Percentiles rank a stretch among this genome's conserved stretches.
Conservation (phyloP, 2,888 invertebrate species). For the Drosophila villosipedis region DNA sequence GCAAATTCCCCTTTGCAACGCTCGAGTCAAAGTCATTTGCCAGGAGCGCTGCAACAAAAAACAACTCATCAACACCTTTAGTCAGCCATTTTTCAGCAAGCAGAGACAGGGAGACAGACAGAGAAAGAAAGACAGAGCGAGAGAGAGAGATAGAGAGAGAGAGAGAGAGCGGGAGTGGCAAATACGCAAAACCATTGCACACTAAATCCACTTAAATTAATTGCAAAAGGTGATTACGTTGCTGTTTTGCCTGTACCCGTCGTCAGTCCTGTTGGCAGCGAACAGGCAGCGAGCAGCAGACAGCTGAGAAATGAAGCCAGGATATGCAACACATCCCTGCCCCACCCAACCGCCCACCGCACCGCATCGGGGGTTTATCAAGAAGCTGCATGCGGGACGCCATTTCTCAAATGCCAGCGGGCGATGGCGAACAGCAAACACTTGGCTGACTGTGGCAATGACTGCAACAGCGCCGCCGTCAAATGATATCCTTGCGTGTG, state of each 20-base stretch:
- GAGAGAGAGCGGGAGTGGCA: conserved; percentile 24
- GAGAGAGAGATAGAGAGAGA: not conserved
- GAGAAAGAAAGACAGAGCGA: conserved; percentile 2
- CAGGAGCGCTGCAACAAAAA: conserved; percentile 55
- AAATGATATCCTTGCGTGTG: conserved; percentile 18
- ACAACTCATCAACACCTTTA: conserved; percentile 76
- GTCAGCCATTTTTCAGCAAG: conserved; percentile 72
- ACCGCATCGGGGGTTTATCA: conserved; percentile 53
- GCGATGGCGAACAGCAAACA: conserved; percentile 69
- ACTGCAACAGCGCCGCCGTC: conserved; percentile 47
- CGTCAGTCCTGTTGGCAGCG: conserved; percentile 50
- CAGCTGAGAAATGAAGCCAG: conserved; percentile 75
- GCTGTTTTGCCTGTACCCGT: conserved; percentile 74
- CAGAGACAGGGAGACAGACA: conserved; percentile 4
- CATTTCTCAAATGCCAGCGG: conserved; percentile 59
- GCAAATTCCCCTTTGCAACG: conserved; percentile 27
- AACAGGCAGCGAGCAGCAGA: conserved; percentile 68
- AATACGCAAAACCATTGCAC: conserved; percentile 75
- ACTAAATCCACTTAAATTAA: conserved; percentile 84
- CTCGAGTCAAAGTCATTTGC: conserved; percentile 70
- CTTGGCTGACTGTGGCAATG: conserved; percentile 38
- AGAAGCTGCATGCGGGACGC: conserved; percentile 65
- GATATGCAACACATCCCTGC: conserved; percentile 14
- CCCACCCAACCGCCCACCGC: not conserved
- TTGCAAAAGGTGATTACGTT: conserved; percentile 84